phyloP scores from a whole-genome alignment of 1,140 invertebrate genomes.

The Grapholita molesta region DNA sequence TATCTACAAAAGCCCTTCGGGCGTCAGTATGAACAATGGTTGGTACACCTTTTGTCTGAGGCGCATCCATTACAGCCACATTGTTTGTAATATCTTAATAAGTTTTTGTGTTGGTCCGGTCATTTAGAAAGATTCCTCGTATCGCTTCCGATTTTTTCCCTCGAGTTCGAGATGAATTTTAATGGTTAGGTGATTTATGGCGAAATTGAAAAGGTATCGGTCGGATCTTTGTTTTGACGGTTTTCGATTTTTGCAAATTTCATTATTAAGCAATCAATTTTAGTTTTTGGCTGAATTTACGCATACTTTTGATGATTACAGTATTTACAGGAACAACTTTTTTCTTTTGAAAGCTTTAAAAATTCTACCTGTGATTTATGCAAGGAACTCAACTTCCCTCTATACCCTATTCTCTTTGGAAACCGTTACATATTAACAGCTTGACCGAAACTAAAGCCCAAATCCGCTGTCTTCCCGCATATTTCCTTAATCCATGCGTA shows the following conservation, averaged over 20 bases:
- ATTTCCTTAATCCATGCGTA: conserved; percentile 39
- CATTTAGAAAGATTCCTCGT: conserved; percentile 70
- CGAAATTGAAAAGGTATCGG: conserved; percentile 33
- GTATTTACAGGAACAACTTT: no score
- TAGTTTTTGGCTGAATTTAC: neutral
- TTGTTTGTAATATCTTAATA: conserved; percentile 74
- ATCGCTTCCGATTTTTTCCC: conserved; percentile 30
- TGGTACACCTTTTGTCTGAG: conserved; percentile 57
- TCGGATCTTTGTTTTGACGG: conserved; percentile 19
- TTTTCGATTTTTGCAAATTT: conserved; percentile 24
- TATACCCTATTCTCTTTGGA: neutral
- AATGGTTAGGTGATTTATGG: conserved; percentile 41
- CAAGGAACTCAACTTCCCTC: neutral
- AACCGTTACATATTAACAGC: conserved; percentile 12
- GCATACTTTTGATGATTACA: no score
- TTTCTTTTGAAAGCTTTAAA: no score
- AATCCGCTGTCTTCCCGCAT: conserved; percentile 10
- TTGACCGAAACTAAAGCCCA: neutral
- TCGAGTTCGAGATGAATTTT: conserved; percentile 45
- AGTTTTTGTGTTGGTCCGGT: conserved; percentile 66
- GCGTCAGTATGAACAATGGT: conserved; percentile 56
- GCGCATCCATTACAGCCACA: conserved; percentile 64
- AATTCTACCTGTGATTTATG: neutral
- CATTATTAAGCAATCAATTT: no score
- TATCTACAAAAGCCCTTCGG: conserved; percentile 38